These are phyloP conservation scores for Andrena minutula DNA, from an alignment of 2,888 invertebrate genomes.

Conservation along the genomic window DNA sequence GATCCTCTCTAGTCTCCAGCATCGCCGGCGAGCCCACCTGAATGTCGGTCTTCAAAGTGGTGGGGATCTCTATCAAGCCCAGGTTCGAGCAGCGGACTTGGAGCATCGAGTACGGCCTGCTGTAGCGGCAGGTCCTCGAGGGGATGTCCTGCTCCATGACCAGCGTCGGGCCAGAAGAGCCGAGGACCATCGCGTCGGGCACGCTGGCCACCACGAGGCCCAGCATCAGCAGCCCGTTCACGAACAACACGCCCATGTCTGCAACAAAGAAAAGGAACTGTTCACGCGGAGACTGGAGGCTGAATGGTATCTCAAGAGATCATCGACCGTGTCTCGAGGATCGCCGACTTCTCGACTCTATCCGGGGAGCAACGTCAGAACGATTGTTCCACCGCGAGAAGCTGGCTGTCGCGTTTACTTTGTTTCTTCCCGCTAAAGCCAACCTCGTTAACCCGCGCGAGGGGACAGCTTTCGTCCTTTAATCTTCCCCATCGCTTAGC, in stretches of 20 bases:
- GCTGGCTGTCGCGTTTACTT: too few relatives aligned
- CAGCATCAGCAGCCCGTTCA: conserved; percentile 71
- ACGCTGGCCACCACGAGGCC: conserved; percentile 48
- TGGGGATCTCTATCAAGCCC: conserved; percentile 85
- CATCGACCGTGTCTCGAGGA: conserved; percentile 11
- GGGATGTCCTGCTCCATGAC: conserved; percentile 71
- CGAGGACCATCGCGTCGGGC: conserved; percentile 39
- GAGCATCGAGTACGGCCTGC: conserved; percentile 86
- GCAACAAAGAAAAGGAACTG: conserved; percentile 46
- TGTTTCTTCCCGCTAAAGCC: too few relatives aligned
- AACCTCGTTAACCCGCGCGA: too few relatives aligned
- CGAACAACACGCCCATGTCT: conserved; percentile 64
- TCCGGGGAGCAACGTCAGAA: conserved; percentile 9
- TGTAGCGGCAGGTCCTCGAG: conserved; percentile 85
- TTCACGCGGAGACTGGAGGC: conserved; percentile 6
- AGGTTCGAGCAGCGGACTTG: conserved; percentile 87
- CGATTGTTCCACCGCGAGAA: not conserved
- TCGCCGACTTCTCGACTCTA: conserved; percentile 17
- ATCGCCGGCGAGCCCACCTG: conserved; percentile 84
- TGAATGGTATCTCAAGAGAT: not conserved
- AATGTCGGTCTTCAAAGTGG: conserved; percentile 85
- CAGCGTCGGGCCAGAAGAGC: conserved; percentile 64
- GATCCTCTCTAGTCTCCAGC: too few relatives aligned
- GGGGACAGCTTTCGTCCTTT: too few relatives aligned
- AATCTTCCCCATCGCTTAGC: too few relatives aligned